phyloP scores from a whole-genome alignment of 1,140 invertebrate species.

The Galleria mellonella region DNA sequence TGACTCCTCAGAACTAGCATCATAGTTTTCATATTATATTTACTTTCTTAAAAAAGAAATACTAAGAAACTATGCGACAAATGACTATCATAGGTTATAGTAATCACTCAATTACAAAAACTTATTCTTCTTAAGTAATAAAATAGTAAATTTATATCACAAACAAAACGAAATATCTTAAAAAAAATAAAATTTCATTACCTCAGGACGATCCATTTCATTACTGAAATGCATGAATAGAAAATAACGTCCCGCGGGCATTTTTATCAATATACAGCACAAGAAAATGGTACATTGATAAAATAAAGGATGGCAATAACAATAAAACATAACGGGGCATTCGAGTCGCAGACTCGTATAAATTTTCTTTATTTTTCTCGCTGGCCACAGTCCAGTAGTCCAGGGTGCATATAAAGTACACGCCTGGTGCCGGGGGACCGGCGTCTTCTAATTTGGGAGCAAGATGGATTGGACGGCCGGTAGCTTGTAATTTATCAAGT shows the following conservation, averaged over 20 bases:
- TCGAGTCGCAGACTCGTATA: conserved; percentile 23
- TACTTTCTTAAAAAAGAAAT: no score
- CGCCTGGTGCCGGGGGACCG: conserved; percentile 6
- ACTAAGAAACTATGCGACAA: no score
- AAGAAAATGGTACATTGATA: conserved; percentile 40
- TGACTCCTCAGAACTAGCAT: no score
- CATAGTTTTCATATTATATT: no score
- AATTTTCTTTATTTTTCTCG: conserved; percentile 52
- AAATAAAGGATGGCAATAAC: conserved; percentile 56
- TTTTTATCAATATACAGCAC: conserved; percentile 53
- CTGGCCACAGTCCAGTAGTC: conserved; percentile 33
- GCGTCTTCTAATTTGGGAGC: conserved; percentile 39
- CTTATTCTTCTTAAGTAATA: no score
- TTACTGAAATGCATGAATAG: no score
- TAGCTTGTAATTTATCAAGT: conserved; percentile 43
- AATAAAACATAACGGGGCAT: conserved; percentile 62
- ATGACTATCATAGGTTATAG: no score
- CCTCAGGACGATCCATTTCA: not conserved
- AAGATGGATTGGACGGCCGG: conserved; percentile 40
- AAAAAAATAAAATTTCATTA: conserved; percentile 2
- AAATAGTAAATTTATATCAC: no score
- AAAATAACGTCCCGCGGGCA: conserved; percentile 9
- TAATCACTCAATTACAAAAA: no score
- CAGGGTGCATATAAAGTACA: conserved; percentile 51
- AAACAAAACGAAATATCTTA: no score